Percentiles rank a stretch among this genome's conserved stretches.
Conservation (phyloP, 2,113 vertebrate genomes). For the Percopsis transmontana region DNA sequence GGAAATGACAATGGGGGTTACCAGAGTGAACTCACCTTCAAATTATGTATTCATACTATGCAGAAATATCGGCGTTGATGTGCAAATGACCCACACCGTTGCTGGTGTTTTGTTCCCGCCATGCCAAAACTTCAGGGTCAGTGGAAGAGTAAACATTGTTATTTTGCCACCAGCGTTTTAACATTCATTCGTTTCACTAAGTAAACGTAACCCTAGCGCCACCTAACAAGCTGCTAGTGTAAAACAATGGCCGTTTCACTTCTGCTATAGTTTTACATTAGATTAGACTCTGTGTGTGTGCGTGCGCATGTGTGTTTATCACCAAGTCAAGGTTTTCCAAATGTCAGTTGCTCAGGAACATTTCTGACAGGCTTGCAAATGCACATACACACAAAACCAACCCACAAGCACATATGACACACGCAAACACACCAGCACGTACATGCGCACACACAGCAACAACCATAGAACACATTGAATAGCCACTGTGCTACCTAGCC, state of each 20-base stretch:
- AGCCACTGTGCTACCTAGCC: background rate
- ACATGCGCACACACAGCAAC: conserved; percentile 7
- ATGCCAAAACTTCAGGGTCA: conserved; percentile 19
- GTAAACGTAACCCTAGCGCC: conserved; percentile 1
- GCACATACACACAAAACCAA: conserved; percentile 2
- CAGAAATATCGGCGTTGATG: conserved; percentile 10
- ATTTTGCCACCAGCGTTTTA: background rate
- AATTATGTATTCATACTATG: conserved; percentile 26
- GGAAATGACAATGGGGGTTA: conserved; percentile 19
- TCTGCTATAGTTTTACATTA: background rate
- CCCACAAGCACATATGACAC: conserved; percentile 2
- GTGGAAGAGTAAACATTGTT: conserved; percentile 21
- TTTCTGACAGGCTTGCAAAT: conserved; percentile 3
- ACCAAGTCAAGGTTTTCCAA: background rate
- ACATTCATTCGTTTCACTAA: background rate
- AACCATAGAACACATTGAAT: background rate
- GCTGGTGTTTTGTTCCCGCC: background rate
- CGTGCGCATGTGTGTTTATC: conserved; percentile 6
- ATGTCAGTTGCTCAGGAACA: conserved; percentile 4
- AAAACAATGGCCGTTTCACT: background rate
- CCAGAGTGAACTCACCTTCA: conserved; percentile 32
- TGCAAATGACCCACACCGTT: conserved; percentile 9
- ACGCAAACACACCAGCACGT: conserved; percentile 6
- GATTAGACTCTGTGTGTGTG: background rate
- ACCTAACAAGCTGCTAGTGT: conserved; percentile 8